Evolutionary conservation across 2,113 vertebrate species (phyloP), one percentile per base, ranked within the genome.

Genomic region (Coregonus clupeaformis): DNA sequence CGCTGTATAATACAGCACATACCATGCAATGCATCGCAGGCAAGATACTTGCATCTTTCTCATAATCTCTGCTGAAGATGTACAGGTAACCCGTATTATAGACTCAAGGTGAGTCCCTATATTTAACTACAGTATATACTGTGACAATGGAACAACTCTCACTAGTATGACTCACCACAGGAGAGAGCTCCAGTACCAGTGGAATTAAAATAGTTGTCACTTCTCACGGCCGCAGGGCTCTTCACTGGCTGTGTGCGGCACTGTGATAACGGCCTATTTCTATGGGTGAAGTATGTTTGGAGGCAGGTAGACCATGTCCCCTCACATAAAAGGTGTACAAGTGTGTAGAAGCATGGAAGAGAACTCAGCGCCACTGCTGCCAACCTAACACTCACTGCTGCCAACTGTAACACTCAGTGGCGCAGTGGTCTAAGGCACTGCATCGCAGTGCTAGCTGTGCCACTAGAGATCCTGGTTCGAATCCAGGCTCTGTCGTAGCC

Each of bases 291-390:
- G 65, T 67, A 67, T 11, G 12, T 16, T 18, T 29, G 63, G 14
- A 7, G 36, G 77, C 77, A 84, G 86, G 86, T 82, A 87, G 87
- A 86, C 25, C n/a, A 65, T 30, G 16, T 65, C 9, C 6, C 63
- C 27, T 30, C 29, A 65, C 25, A 30, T 32, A 67, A 67, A 20
- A 67, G 18, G 5, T 22, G 27, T 30, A 30, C 3, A 11, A 22
- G 4, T 65, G 65, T 11, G 25, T 36, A 30, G 18, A 32, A 30
- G 20, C 65, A 30, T 5, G n/a, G 2, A 16, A 18, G 16, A 18
- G 30, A 30, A 20, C 30, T 36, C 13, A 20, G 25, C 4, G 0
- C 16, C 30, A 32, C 16, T 83, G 85, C 29, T 67, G 14, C 20
- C 29, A 67, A 42, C 30, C 30, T 32, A n/a, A n/a, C n/a, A n/a